Evolutionary conservation across 2,797 vertebrate genomes (phyloP), one percentile per base, ranked within the genome.

Genomic region (Clarias pachynema): DNA sequence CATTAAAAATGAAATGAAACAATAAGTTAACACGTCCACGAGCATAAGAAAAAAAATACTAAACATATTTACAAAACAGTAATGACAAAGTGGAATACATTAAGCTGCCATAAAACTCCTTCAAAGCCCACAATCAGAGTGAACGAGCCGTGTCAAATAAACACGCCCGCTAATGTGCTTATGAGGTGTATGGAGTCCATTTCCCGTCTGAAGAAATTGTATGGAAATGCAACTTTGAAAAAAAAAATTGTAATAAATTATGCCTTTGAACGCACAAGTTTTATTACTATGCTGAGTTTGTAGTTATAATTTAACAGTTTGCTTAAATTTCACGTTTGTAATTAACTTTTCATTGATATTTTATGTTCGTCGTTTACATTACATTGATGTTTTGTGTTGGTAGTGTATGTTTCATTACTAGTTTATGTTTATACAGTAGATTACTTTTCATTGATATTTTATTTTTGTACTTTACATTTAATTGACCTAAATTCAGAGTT

Each of bases 21-120:
- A 80, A 85, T 92, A 92, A 90, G 91, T 92, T 93, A 94, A 94
- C 88, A 88, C 89, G 90, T 81, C 56, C 44, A 70, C 66, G 73
- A 24, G 9, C 18, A 9, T 14, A 56, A 0, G 31, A 24, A 15
- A 73, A 59, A n/a, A 16, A 72, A 62, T 16, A 44, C 22, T 0
- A 37, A 12, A 72, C 24, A 18, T 95, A 95, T 95, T 93, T 96
- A 96, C 90, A 95, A 93, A 93, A 89, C 8, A 3, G 79, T 80
- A 57, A 68, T 49, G n/a, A 85, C 26, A 26, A 85, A 18, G 72
- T 84, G 68, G 79, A 72, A 85, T 63, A 86, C 70, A 59, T 83
- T 37, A 90, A 90, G 89, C 88, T 89, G 88, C 88, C 89, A 83
- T 84, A 66, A 82, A 83, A 85, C 85, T 82, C 84, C 89, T 90